Evolutionary conservation across 2,888 invertebrate genomes (phyloP), one percentile per base, ranked within the genome.

Genomic region (Dorcus hopei): DNA sequence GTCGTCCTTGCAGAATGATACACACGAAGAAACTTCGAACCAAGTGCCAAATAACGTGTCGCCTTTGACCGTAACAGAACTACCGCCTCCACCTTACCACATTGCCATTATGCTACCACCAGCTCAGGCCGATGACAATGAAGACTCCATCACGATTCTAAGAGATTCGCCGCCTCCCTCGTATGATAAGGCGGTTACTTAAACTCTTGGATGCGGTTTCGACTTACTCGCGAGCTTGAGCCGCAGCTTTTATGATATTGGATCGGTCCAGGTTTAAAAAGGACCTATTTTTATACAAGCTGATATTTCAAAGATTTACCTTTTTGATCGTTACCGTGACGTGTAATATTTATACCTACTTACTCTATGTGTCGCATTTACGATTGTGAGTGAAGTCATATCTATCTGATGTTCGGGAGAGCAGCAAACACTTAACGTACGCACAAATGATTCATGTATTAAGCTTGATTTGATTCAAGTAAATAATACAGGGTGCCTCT

Each of bases 81-180:
- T 85, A 48, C 85, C 83, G 5, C 87, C 91, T 16, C 91, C 91
- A n/a, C 91, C 91, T 8, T 91, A 91, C 81, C 90, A 91, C 80
- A 89, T 91, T 79, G 91, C 91, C 42, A 88, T 91, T 40, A 67
- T 74, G 70, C 80, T 90, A 66, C 26, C 90, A 19, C 84, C 90
- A 72, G 89, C 90, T 55, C 83, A 83, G 52, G 73, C 77, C 38
- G 70, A 72, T 47, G 54, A 50, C 9, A 70, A 72, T 47, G 38
- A 52, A 11, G 39, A 43, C 14, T 19, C 47, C 2, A 72, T 73
- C 26, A 69, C 71, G 40, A 67, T 72, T 14, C 70, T 74, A 45
- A 79, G 82, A 63, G 86, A 85, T 76, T 84, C 83, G 51, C 85
- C 87, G 62, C 90, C 89, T 58, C 90, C 90, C 58, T 87, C 90